These are phyloP conservation scores for Pemphigus obesinymphae DNA, from an alignment of 1,140 invertebrate species.

Conservation along the genomic window DNA sequence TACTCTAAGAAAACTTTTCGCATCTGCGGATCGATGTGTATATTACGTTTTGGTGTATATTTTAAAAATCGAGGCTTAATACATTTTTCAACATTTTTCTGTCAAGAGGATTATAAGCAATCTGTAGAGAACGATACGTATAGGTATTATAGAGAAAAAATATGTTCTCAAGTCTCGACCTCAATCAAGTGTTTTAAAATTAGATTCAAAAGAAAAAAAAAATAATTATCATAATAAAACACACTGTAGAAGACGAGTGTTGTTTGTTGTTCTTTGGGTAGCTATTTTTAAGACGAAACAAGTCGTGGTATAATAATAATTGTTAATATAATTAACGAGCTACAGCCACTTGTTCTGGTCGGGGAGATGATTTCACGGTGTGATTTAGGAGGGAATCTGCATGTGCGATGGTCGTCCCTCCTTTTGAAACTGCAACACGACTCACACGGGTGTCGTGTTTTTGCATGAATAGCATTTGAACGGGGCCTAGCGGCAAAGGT, in stretches of 20 bases:
- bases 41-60: no score
- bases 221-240: background rate
- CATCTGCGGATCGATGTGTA: no score
- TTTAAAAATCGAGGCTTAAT: no score
- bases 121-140: background rate
- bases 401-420: background rate
- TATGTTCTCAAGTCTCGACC: background rate
- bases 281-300: conserved; percentile 4
- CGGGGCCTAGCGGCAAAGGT: conserved; percentile 20
- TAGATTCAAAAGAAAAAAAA: background rate
- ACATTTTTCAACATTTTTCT: no score
- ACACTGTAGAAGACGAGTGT: background rate
- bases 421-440: background rate
- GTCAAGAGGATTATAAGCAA: background rate
- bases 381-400: background rate
- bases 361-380: background rate
- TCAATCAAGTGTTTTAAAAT: conserved; percentile 9
- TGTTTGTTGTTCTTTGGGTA: background rate
- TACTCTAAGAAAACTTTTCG: no score
- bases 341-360: background rate
- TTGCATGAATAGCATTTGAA: conserved; percentile 27
- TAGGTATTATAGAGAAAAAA: background rate
- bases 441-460: background rate
- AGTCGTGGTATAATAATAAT: background rate
- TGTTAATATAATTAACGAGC: background rate